Evolutionary conservation across 2,888 invertebrate genomes (phyloP), one percentile per base, ranked within the genome.

Genomic region (Pollenia angustigena): DNA sequence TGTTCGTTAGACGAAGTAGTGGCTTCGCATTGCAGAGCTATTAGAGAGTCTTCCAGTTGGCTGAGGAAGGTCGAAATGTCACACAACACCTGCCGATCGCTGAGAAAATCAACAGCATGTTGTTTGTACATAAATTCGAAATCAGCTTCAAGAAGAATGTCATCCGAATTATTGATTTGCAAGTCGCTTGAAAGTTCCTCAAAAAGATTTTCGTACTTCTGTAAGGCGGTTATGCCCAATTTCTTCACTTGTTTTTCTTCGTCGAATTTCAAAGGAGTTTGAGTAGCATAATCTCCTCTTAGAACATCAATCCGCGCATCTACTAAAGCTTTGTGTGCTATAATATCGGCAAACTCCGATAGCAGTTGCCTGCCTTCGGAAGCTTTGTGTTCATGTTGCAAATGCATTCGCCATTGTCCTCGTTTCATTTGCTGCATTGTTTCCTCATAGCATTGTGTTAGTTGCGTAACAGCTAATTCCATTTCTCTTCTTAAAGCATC

Each of bases 281-380:
- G 84, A 2, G 72, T 64, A 10, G 87, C 86, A 54, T 89, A 89
- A 16, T 89, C 89, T 82, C 95, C 95, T 89, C 95, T 95, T 68
- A 96, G 94, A 71, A 96, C 95, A 69, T 95, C 94, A 89, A 97
- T 95, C 90, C 96, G 95, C 78, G 97, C 96, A 93, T 97, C 96
- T 78, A 97, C 95, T 83, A 97, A 93, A 56, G 96, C 96, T 92
- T 96, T 96, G 89, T 96, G 96, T 46, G 96, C 96, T 68, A 96
- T 94, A 78, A 96, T 94, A 90, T 96, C 96, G 14, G 96, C 95
- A 90, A 96, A 96, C 91, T 96, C 96, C 60, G 94, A 94, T 81
- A 96, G 91, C 48, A 95, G 90, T 72, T 93, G 94, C 18, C 94
- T 92, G 1, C 94, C 94, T 84, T 94, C 94, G 23, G 93, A 91